A percentile compares a stretch with the other conserved stretches of the same genome.
These are phyloP conservation scores for Apteryx owenii DNA, from an alignment of 2,113 vertebrate species.

Conservation along the genomic window DNA sequence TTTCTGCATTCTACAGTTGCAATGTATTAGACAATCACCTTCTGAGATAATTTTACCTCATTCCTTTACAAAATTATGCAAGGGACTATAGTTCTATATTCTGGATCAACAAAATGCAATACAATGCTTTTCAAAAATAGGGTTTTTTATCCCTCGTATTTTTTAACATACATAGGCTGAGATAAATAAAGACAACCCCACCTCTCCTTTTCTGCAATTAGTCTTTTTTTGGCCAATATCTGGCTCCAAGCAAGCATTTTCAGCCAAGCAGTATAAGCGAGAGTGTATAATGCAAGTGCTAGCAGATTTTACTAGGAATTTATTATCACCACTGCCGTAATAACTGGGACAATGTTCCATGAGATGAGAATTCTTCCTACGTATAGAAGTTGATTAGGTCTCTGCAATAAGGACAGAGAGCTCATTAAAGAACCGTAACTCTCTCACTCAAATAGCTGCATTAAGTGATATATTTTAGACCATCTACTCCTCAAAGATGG, in stretches of 20 bases:
- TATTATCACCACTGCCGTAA: no score
- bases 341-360: neutral
- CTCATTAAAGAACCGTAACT: neutral
- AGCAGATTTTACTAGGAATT: neutral
- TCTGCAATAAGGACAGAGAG: no score
- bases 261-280: neutral
- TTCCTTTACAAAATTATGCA: neutral
- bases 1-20: neutral
- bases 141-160: neutral
- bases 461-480: rapidly evolving
- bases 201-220: neutral
- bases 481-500: neutral
- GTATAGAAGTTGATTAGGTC: neutral
- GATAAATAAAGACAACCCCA: neutral
- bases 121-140: neutral
- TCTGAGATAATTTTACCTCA: neutral
- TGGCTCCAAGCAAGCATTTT: neutral
- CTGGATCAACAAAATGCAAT: neutral
- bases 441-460: neutral
- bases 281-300: no score
- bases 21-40: rapidly evolving
- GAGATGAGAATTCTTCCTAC: no score
- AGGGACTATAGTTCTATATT: no score
- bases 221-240: neutral
- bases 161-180: neutral